Percentiles rank a stretch among this genome's conserved stretches.
phyloP scores from a whole-genome alignment of 2,888 invertebrate genomes.

The Pantelozetes paolii region DNA sequence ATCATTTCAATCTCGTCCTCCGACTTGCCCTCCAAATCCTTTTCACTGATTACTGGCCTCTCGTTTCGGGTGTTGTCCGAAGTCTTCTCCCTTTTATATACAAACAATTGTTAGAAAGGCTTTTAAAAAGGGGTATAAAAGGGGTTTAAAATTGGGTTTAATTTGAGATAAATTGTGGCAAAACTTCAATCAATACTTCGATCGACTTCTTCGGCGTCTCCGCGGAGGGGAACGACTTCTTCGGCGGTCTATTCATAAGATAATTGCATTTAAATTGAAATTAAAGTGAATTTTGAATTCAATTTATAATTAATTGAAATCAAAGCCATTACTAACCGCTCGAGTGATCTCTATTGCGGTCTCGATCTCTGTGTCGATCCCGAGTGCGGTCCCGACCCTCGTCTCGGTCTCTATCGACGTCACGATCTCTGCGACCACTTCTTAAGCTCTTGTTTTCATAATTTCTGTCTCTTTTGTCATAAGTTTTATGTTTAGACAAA shows the following conservation, averaged over 20 bases:
- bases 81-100: neutral
- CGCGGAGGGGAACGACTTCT: constrained; percentile 35
- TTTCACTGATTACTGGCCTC: constrained; percentile 58
- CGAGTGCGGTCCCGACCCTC: constrained; percentile 44
- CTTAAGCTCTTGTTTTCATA: neutral
- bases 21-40: constrained; percentile 82
- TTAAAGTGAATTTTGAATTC: neutral
- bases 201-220: constrained; percentile 19
- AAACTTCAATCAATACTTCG: neutral
- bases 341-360: constrained; percentile 38
- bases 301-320: constrained; percentile 31
- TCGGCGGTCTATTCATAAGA: neutral
- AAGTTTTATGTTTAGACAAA: neutral
- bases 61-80: constrained; percentile 45
- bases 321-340: constrained; percentile 42
- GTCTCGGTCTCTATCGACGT: constrained; percentile 31
- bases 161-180: neutral
- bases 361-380: constrained; percentile 43
- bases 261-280: too few species aligned
- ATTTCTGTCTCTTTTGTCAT: constrained; percentile 11
- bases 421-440: neutral
- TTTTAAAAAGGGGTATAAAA: too few species aligned
- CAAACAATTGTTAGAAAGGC: too few species aligned
- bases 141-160: too few species aligned
- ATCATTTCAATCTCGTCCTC: constrained; percentile 92